Evolutionary conservation across 2,797 vertebrate genomes (phyloP).

Genomic region (Aulostomus chinensis): DNA sequence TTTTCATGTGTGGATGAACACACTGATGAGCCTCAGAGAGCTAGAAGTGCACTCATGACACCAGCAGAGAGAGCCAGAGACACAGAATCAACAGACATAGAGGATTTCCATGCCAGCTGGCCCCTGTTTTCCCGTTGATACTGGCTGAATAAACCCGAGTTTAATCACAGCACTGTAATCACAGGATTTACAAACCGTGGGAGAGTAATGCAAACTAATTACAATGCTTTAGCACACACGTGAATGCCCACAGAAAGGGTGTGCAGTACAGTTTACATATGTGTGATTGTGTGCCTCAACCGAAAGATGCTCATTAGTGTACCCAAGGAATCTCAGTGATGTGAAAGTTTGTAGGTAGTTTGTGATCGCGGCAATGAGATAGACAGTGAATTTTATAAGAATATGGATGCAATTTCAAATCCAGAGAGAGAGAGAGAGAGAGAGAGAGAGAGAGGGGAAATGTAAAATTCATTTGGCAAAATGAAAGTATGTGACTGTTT

Average conservation of each 20-base stretch:
- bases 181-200: constrained; percentile 62
- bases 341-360: too few species aligned
- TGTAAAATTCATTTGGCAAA: too few species aligned
- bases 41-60: neutral
- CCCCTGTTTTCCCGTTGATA: constrained; percentile 41
- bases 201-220: constrained; percentile 65
- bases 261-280: constrained; percentile 13
- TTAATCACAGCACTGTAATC: constrained; percentile 73
- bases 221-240: constrained; percentile 40
- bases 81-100: constrained; percentile 6
- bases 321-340: constrained; percentile 22
- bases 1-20: constrained; percentile 10
- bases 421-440: too few species aligned
- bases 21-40: neutral
- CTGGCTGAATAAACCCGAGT: constrained; percentile 54
- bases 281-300: constrained; percentile 28
- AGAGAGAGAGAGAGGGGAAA: too few species aligned
- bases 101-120: constrained; percentile 41
- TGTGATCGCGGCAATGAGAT: neutral
- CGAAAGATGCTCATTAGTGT: constrained; percentile 55
- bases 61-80: constrained; percentile 65
- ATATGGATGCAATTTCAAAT: too few species aligned
- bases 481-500: too few species aligned
- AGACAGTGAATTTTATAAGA: too few species aligned
- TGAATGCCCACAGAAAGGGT: constrained; percentile 9